phyloP scores from a whole-genome alignment of 2,113 vertebrate species.

The Hirundichthys speculiger region DNA sequence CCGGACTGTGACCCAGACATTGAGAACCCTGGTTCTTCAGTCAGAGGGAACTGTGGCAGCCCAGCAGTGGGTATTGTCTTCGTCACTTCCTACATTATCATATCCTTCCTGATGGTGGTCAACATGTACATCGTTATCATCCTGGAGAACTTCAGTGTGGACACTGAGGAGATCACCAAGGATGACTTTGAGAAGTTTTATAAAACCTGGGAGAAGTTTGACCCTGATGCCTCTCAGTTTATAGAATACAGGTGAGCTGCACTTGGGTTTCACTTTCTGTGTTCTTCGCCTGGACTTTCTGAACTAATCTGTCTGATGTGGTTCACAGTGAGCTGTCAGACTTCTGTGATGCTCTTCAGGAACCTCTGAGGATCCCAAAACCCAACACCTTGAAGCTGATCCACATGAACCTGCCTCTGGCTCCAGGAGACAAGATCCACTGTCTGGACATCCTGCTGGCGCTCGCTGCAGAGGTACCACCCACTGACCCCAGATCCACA shows the following conservation, averaged over 20 bases:
- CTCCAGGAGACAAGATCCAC: conserved; percentile 95
- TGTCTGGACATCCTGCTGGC: conserved; percentile 95
- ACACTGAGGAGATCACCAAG: conserved; percentile 92
- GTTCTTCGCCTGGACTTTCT: background rate
- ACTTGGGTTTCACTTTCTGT: background rate
- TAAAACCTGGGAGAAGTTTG: conserved; percentile 97
- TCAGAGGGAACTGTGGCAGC: conserved; percentile 89
- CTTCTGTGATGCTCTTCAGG: conserved; percentile 91
- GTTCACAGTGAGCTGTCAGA: conserved; percentile 84
- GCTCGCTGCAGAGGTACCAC: conserved; percentile 87
- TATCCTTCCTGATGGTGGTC: conserved; percentile 94
- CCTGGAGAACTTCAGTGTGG: conserved; percentile 96
- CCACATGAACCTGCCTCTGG: conserved; percentile 93
- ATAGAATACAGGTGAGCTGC: conserved; percentile 76
- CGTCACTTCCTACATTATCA: conserved; percentile 94
- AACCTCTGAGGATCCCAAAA: conserved; percentile 91
- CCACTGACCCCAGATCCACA: background rate
- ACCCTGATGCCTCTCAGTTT: conserved; percentile 91
- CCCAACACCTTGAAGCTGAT: conserved; percentile 92
- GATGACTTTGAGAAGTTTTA: conserved; percentile 98
- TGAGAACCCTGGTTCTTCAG: conserved; percentile 84
- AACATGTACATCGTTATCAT: conserved; percentile 99
- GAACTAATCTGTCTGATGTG: background rate
- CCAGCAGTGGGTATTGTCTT: conserved; percentile 89
- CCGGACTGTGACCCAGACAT: conserved; percentile 88